A percentile compares a stretch with the other conserved stretches of the same genome.
Conservation (phyloP, 2,113 vertebrate species). For the Corythornis vintsioides region DNA sequence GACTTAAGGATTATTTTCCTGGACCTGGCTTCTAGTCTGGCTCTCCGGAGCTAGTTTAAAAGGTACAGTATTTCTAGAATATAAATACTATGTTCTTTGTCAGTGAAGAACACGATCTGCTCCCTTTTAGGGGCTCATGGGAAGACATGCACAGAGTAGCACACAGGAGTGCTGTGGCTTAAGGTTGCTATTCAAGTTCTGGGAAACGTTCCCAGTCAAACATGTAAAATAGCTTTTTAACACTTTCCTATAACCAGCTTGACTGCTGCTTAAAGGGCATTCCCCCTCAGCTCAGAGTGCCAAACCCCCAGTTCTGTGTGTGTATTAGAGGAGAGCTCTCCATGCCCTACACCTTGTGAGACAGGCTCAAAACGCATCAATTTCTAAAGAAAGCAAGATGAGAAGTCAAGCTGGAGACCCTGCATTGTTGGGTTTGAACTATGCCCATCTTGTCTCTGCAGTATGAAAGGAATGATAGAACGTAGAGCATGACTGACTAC, state of each 20-base stretch:
- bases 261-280: conserved; percentile 58
- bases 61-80: conserved; percentile 62
- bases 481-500: background rate
- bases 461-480: conserved; percentile 1
- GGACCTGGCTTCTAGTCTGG: conserved; percentile 50
- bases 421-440: background rate
- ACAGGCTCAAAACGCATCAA: background rate
- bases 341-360: background rate
- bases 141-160: conserved; percentile 14
- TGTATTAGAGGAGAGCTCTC: conserved; percentile 7
- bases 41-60: conserved; percentile 52
- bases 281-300: conserved; percentile 37
- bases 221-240: conserved; percentile 65
- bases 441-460: background rate
- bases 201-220: conserved; percentile 45
- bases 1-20: conserved; percentile 54
- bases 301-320: conserved; percentile 57
- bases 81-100: conserved; percentile 32
- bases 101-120: conserved; percentile 43
- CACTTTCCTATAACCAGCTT: conserved; percentile 60
- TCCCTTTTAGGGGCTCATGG: conserved; percentile 38
- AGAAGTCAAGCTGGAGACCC: conserved; percentile 10
- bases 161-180: conserved; percentile 28
- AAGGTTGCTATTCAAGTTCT: conserved; percentile 31
- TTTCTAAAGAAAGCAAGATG: conserved; percentile 12